Percentiles rank a stretch among this genome's conserved stretches.
These are phyloP conservation scores for Nasonia giraulti DNA, from an alignment of 1,140 invertebrate genomes.

Conservation along the genomic window DNA sequence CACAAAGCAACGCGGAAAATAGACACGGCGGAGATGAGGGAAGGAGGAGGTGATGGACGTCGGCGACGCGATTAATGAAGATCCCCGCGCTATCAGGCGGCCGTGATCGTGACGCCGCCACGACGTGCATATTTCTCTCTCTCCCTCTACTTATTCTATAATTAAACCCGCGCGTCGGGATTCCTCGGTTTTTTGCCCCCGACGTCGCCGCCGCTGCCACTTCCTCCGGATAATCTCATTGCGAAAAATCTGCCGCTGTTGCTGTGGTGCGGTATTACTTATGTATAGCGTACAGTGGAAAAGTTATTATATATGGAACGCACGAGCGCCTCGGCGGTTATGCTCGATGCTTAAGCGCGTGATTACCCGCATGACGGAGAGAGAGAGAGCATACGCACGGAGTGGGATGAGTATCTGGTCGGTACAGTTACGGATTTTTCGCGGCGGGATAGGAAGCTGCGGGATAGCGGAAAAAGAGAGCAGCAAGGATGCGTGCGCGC, in stretches of 20 bases:
- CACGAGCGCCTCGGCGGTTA: neutral
- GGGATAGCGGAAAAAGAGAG: neutral
- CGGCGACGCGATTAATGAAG: conserved; percentile 40
- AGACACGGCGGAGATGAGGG: neutral
- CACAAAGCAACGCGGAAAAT: no score
- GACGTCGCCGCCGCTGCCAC: conserved; percentile 44
- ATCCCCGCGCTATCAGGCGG: neutral
- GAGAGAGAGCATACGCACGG: neutral
- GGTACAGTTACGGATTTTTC: conserved; percentile 32
- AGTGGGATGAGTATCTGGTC: neutral
- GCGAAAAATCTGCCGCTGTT: conserved; percentile 37
- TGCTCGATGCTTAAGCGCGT: neutral
- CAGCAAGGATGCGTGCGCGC: neutral
- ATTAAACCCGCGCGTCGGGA: conserved; percentile 60
- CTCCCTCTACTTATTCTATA: conserved; percentile 54
- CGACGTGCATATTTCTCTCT: conserved; percentile 5
- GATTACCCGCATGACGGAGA: neutral
- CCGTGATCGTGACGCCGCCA: conserved; percentile 20
- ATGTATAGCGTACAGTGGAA: neutral
- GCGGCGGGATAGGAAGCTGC: neutral
- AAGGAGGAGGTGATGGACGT: neutral
- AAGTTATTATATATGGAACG: conserved; percentile 27
- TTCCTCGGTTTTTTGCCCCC: conserved; percentile 49
- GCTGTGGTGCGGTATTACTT: neutral
- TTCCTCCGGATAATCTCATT: conserved; percentile 50